A percentile compares a stretch with the other conserved stretches of the same genome.
These are phyloP conservation scores for Equus quagga DNA, from an alignment of 2,113 vertebrate species.

Conservation along the genomic window DNA sequence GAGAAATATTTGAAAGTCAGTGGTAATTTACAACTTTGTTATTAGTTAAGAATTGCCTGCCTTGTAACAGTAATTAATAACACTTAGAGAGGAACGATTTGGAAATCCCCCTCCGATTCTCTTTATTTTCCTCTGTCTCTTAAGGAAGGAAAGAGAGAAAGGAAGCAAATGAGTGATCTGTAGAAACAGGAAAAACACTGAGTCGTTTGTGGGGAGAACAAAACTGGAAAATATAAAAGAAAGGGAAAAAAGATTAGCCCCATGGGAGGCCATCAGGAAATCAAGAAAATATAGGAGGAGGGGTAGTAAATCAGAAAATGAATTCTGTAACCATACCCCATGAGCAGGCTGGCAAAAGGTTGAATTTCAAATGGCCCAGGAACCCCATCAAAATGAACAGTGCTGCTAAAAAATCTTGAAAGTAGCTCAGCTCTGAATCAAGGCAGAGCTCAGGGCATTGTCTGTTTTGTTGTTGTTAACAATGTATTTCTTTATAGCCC, in stretches of 20 bases:
- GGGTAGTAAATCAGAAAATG: conserved; percentile 83
- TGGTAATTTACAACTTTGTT: conserved; percentile 91
- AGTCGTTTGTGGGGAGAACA: conserved; percentile 66
- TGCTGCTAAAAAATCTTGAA: conserved; percentile 75
- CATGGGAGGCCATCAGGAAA: conserved; percentile 73
- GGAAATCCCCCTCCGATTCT: conserved; percentile 76
- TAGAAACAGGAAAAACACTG: conserved; percentile 51
- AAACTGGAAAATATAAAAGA: conserved; percentile 77
- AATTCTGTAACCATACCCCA: conserved; percentile 79
- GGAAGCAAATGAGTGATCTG: conserved; percentile 72
- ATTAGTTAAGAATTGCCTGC: conserved; percentile 89
- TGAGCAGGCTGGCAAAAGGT: conserved; percentile 71
- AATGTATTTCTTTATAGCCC: conserved; percentile 75
- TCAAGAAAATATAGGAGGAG: conserved; percentile 80
- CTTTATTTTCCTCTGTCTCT: conserved; percentile 55
- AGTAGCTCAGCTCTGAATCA: conserved; percentile 70
- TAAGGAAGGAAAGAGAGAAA: conserved; percentile 79
- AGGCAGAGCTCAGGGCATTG: conserved; percentile 72
- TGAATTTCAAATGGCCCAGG: conserved; percentile 84
- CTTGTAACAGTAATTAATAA: conserved; percentile 91
- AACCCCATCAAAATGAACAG: conserved; percentile 82
- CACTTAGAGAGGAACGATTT: conserved; percentile 83
- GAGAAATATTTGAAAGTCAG: conserved; percentile 88
- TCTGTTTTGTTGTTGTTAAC: conserved; percentile 72
- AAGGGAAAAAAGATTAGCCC: conserved; percentile 50